Percentiles rank a stretch among this genome's conserved stretches.
These are phyloP conservation scores for Syngnathus typhle DNA, from an alignment of 2,113 vertebrate species.

Conservation along the genomic window DNA sequence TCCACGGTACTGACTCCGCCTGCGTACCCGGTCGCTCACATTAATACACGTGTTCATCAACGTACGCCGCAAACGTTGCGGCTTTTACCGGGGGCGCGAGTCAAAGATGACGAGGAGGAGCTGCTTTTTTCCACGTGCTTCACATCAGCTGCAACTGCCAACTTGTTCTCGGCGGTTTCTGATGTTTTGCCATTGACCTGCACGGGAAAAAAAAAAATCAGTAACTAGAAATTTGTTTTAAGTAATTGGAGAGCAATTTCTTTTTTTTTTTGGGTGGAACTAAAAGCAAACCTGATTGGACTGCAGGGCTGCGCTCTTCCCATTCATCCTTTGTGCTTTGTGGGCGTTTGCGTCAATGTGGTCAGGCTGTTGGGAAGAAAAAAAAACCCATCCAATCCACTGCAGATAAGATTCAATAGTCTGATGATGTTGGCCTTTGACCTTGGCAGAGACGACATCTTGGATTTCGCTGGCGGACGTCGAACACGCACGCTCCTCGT, in stretches of 20 bases:
- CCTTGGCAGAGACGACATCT: slow-evolving; percentile 41
- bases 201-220: background rate
- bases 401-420: background rate
- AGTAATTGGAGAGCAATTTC: no score
- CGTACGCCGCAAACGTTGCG: background rate
- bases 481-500: slow-evolving; percentile 51
- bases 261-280: no score
- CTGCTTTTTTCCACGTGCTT: slow-evolving; percentile 13
- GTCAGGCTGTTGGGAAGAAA: background rate
- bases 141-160: slow-evolving; percentile 2
- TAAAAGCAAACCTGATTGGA: slow-evolving; percentile 22
- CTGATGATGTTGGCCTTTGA: slow-evolving; percentile 13
- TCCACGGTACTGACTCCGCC: slow-evolving; percentile 43
- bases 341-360: slow-evolving; percentile 22
- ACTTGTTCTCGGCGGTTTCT: slow-evolving; percentile 27
- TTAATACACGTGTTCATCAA: background rate
- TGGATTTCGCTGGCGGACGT: slow-evolving; percentile 52
- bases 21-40: slow-evolving; percentile 35
- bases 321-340: slow-evolving; percentile 24
- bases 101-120: slow-evolving; percentile 30
- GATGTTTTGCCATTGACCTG: slow-evolving; percentile 40
- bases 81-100: slow-evolving; percentile 38
- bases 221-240: no score
- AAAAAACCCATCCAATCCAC: background rate
- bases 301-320: slow-evolving; percentile 27